Evolutionary conservation across 1,140 invertebrate genomes (phyloP), one percentile per base, ranked within the genome.

Genomic region (Pentalonia nigronervosa): DNA sequence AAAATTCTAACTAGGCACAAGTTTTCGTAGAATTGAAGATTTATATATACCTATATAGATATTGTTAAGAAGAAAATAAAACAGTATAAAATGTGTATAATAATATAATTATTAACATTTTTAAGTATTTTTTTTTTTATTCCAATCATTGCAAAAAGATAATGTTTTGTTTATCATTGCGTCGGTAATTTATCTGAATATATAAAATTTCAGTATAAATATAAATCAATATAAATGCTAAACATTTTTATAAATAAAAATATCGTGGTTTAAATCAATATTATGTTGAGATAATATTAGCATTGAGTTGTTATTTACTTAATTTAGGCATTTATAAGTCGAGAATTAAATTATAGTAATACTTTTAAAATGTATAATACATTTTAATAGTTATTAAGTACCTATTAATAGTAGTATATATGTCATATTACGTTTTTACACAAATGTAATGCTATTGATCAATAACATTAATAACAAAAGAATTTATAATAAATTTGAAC

Each of bases 1-100:
- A 36, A 89, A 36, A 53, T 89, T 89, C 87, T 53, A 89, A 89
- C 87, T 48, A 53, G 48, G 50, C 21, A 50, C n/a, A 45, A 30
- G 21, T 60, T 41, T 56, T 45, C 25, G 23, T 90, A 60, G 8
- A 60, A 90, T 25, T n/a, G 14, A 20, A 41, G 25, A 89, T 89
- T 89, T 56, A 89, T 89, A 36, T 20, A 89, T 89, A 36, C 36
- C 36, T 34, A n/a, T n/a, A n/a, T n/a, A 9, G 20, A 56, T 36
- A 25, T 4, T 34, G 48, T 30, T 89, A 56, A 53, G 53, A 47
- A 25, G 7, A 36, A 88, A 41, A 88, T 50, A 36, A 34, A 53
- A 50, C 23, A 88, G 53, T 36, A 53, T 34, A 53, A 21, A 50
- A 20, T 36, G 20, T 8, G 8, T 2, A 36, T 41, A 87, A 30